These are phyloP conservation scores for Holothuria leucospilota DNA, from an alignment of 53 echinoderm and acorn worm species.

Conservation along the genomic window DNA sequence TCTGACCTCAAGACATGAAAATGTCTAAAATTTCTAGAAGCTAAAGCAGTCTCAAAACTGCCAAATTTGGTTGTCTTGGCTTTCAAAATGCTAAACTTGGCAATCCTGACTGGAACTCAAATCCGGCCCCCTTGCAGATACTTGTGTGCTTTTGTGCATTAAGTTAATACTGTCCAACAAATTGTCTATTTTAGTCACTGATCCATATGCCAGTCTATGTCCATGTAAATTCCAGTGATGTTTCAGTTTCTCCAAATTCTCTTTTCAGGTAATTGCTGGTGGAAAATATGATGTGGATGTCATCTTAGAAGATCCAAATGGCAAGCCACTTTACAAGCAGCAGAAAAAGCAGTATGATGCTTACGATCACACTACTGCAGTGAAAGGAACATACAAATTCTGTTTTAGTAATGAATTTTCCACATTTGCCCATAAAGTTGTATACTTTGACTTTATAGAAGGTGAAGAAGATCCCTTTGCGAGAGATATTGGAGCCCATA, in stretches of 20 bases:
- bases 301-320: conserved; percentile 71
- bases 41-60: no score
- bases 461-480: conserved; percentile 86
- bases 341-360: conserved; percentile 97
- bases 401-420: conserved; percentile 99
- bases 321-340: conserved; percentile 84
- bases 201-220: no score
- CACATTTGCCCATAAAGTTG: conserved; percentile 95
- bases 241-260: not conserved
- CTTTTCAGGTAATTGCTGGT: conserved; percentile 89
- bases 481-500: conserved; percentile 86
- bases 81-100: no score
- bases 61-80: no score
- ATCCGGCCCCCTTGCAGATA: no score
- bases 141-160: no score
- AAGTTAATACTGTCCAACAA: no score
- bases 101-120: no score
- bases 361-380: conserved; percentile 75
- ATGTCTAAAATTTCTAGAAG: no score
- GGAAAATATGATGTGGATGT: conserved; percentile 96
- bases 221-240: no score
- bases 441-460: conserved; percentile 95
- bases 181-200: no score
- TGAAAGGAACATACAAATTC: conserved; percentile 84
- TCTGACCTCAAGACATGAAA: no score